Conservation (phyloP, 2,888 invertebrate genomes). For the Agrilus biguttatus region DNA sequence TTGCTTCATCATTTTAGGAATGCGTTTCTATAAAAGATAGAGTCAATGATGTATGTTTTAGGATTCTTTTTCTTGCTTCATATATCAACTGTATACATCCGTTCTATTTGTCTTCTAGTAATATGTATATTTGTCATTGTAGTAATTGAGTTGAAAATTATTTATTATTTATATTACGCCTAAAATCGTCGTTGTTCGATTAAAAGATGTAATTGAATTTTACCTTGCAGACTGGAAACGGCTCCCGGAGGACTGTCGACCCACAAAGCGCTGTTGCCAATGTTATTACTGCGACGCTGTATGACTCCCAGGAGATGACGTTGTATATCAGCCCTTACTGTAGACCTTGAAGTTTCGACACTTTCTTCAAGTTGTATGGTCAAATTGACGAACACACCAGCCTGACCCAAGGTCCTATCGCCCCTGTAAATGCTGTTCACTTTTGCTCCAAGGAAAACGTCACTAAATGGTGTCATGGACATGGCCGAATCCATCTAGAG, state of each 20-base stretch:
- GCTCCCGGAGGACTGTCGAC: conserved; percentile 72
- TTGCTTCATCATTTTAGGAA: too few species aligned
- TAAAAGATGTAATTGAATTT: not conserved
- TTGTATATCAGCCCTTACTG: conserved; percentile 63
- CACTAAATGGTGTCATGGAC: conserved; percentile 83
- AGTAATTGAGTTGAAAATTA: too few species aligned
- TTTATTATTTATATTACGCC: too few species aligned
- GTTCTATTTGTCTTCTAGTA: too few species aligned
- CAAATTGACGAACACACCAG: conserved; percentile 71
- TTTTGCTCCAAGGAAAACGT: conserved; percentile 67
- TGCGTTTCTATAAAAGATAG: too few species aligned
- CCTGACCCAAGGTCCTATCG: conserved; percentile 49
- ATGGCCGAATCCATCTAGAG: conserved; percentile 77
- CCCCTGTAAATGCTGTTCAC: conserved; percentile 68
- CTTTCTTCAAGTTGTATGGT: conserved; percentile 71
- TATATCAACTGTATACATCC: too few species aligned
- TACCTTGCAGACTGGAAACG: conserved; percentile 40
- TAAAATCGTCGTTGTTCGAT: too few species aligned
- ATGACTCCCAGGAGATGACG: conserved; percentile 74
- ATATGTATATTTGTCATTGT: too few species aligned
- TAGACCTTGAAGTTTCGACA: conserved; percentile 51
- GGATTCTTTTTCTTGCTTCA: too few species aligned
- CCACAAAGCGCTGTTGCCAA: conserved; percentile 74
- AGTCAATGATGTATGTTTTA: too few species aligned
- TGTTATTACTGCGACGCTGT: conserved; percentile 69